Percentiles rank a stretch among this genome's conserved stretches.
Evolutionary conservation across 1,140 invertebrate genomes (phyloP).

Genomic region (Sarcophaga bullata): DNA sequence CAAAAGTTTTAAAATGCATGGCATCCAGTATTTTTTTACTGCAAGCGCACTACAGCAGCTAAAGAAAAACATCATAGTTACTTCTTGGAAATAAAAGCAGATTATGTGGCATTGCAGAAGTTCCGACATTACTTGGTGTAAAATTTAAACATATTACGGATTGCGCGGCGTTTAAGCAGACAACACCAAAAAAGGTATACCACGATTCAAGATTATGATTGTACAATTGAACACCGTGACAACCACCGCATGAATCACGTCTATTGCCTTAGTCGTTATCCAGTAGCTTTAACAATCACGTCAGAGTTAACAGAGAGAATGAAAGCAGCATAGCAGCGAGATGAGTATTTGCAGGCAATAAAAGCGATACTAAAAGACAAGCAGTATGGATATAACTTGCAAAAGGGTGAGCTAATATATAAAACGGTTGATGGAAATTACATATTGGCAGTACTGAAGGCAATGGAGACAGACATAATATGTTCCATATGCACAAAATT

Average conservation of each 20-base stretch:
- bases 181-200: conserved; percentile 48
- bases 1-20: conserved; percentile 45
- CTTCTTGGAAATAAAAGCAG: conserved; percentile 52
- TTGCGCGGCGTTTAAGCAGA: conserved; percentile 56
- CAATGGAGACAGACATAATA: conserved; percentile 39
- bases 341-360: conserved; percentile 28
- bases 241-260: conserved; percentile 51
- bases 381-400: conserved; percentile 16
- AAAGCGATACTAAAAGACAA: conserved; percentile 16
- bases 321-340: conserved; percentile 5
- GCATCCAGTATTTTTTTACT: conserved; percentile 56
- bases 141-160: conserved; percentile 48
- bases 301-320: neutral
- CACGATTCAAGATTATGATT: conserved; percentile 62
- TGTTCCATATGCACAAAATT: too few species aligned
- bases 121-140: conserved; percentile 48
- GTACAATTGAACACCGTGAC: conserved; percentile 64
- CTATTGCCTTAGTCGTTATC: conserved; percentile 63
- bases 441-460: conserved; percentile 29
- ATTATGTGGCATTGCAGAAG: conserved; percentile 49
- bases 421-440: conserved; percentile 10
- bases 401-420: conserved; percentile 28
- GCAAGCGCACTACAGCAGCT: conserved; percentile 48
- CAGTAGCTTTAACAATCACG: conserved; percentile 30
- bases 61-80: conserved; percentile 46